Evolutionary conservation across 2,888 invertebrate genomes (phyloP), one percentile per base, ranked within the genome.

Genomic region (Cetonia aurata): DNA sequence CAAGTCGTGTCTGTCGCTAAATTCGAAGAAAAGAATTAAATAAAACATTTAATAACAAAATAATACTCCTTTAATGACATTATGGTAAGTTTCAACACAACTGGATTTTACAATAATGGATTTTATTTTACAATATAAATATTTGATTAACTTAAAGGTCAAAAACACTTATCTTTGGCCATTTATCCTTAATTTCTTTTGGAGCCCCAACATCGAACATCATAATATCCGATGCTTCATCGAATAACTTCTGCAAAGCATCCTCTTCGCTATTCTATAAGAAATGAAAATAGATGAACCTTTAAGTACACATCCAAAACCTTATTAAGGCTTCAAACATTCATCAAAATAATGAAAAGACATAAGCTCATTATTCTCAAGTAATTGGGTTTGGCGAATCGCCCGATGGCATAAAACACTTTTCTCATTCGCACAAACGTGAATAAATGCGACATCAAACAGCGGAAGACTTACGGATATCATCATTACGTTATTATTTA

Each of bases 151-250:
- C 17, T 46, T 31, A 56, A n/a, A 41, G 41, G 15, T 60, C 52
- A 62, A 69, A n/a, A 53, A 55, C 37, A 13, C 42, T 44, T 1
- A 6, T 13, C 31, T 62, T 62, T 10, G 13, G 15, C 69, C 69
- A 69, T 25, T 42, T 53, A n/a, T 62, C 10, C 69, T 78, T 77
- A 44, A 83, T 75, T 75, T 81, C 78, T 55, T 74, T 55, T 0
- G 83, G 80, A 31, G 81, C 80, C 50, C 74, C 76, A n/a, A 78
- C 78, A 68, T 83, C 82, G 57, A 80, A 78, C 69, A 73, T 77
- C 41, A 83, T 75, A 72, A 84, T 84, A 66, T 77, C 77, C 9
- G 77, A 76, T 10, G 81, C 78, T 76, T 82, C 81, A 17, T 77
- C 65, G n/a, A 82, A 67, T 44, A 79, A 72, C 10, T 31, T 70